Evolutionary conservation across 2,797 vertebrate genomes (phyloP).

Genomic region (Uromys caudimaculatus): DNA sequence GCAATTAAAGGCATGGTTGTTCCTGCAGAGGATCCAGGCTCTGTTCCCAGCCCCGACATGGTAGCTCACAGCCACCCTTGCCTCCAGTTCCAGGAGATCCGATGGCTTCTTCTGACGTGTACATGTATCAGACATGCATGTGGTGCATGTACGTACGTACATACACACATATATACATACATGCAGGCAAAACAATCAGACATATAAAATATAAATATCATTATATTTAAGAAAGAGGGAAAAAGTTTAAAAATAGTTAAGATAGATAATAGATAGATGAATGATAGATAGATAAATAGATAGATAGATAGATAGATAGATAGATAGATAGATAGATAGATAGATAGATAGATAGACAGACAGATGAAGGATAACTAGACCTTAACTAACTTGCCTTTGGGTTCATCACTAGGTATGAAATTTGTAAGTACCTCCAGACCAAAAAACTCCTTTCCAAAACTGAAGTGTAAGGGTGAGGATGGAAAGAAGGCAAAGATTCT

Average conservation of each 20-base stretch:
- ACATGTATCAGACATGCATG: neutral
- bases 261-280: no score
- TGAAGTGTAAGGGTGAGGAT: neutral
- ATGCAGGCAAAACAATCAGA: neutral
- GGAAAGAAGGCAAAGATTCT: neutral
- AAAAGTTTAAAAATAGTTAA: no score
- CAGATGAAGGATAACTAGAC: neutral
- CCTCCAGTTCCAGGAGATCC: neutral
- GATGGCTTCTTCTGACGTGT: neutral
- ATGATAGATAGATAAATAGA: no score
- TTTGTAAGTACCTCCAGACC: neutral
- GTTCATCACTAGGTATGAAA: conserved; percentile 20
- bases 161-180: neutral
- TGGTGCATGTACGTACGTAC: neutral
- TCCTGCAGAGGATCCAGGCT: neutral
- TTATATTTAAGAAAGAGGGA: no score
- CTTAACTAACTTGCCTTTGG: neutral
- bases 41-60: neutral
- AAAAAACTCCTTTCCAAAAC: conserved; percentile 24
- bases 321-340: no score
- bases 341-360: no score
- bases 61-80: neutral
- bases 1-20: neutral
- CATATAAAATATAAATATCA: neutral
- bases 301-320: neutral